Evolutionary conservation across 2,888 invertebrate genomes (phyloP).

Genomic region (Cerceris rybyensis): DNA sequence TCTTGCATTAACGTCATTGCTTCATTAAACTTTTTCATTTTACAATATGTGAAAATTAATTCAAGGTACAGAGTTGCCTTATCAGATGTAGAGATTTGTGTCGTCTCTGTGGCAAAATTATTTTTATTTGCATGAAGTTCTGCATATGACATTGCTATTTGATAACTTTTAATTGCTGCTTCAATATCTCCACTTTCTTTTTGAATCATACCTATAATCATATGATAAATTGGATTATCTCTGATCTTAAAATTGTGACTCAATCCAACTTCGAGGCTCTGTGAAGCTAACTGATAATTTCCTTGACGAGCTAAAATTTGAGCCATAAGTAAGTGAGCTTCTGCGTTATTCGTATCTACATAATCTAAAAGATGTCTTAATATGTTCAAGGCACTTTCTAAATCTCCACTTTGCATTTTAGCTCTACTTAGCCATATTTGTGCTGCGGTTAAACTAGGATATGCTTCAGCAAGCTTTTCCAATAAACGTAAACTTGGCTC

Average conservation of each 20-base stretch:
- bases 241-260: constrained; percentile 96
- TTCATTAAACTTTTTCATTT: constrained; percentile 88
- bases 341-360: constrained; percentile 90
- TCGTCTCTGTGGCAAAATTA: constrained; percentile 57
- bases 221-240: constrained; percentile 95
- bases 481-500: constrained; percentile 78
- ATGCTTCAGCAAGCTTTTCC: constrained; percentile 88
- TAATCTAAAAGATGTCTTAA: constrained; percentile 89
- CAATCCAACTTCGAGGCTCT: constrained; percentile 93
- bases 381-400: constrained; percentile 87
- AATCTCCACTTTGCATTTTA: constrained; percentile 91
- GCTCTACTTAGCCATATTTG: constrained; percentile 90
- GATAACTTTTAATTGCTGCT: constrained; percentile 89
- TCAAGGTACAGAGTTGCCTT: constrained; percentile 94
- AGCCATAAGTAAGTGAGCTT: constrained; percentile 93
- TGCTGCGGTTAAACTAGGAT: constrained; percentile 90
- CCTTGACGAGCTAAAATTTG: constrained; percentile 90
- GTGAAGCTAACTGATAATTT: constrained; percentile 89
- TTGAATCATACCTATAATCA: constrained; percentile 92
- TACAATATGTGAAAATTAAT: constrained; percentile 89
- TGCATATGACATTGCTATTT: constrained; percentile 88
- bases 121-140: constrained; percentile 81
- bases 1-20: constrained; percentile 91
- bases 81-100: constrained; percentile 84
- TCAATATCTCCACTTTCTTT: constrained; percentile 88